A percentile compares a stretch with the other conserved stretches of the same genome.
These are phyloP conservation scores for Callinectes sapidus DNA, from an alignment of 2,888 invertebrate genomes.

Conservation along the genomic window DNA sequence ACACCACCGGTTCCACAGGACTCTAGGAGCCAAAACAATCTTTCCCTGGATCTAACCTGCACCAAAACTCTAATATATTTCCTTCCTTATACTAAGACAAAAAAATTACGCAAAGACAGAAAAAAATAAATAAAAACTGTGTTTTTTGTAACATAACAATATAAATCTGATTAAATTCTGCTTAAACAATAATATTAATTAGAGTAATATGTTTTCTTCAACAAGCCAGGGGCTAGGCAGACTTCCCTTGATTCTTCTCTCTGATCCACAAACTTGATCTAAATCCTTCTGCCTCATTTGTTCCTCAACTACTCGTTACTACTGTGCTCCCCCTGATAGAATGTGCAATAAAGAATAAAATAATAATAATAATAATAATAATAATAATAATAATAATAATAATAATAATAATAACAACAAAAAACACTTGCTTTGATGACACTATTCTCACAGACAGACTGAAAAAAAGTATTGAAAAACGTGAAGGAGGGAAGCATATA, in stretches of 20 bases:
- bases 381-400: neutral
- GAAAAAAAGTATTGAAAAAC: neutral
- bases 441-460: neutral
- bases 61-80: constrained; percentile 30
- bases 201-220: constrained; percentile 13
- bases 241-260: neutral
- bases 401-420: neutral
- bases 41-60: neutral
- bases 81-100: constrained; percentile 18
- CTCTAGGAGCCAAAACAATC: constrained; percentile 6
- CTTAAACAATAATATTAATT: constrained; percentile 41
- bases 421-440: neutral
- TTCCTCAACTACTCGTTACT: neutral
- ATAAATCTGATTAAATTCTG: constrained; percentile 29
- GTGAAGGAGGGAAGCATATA: neutral
- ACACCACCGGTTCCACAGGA: constrained; percentile 16
- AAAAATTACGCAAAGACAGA: neutral
- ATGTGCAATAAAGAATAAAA: neutral
- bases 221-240: neutral
- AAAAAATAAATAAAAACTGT: constrained; percentile 25
- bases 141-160: constrained; percentile 27
- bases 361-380: neutral
- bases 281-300: neutral
- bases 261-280: neutral
- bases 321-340: neutral